Conservation (phyloP, 2,888 invertebrate species). For the Priocnemis perturbator region DNA sequence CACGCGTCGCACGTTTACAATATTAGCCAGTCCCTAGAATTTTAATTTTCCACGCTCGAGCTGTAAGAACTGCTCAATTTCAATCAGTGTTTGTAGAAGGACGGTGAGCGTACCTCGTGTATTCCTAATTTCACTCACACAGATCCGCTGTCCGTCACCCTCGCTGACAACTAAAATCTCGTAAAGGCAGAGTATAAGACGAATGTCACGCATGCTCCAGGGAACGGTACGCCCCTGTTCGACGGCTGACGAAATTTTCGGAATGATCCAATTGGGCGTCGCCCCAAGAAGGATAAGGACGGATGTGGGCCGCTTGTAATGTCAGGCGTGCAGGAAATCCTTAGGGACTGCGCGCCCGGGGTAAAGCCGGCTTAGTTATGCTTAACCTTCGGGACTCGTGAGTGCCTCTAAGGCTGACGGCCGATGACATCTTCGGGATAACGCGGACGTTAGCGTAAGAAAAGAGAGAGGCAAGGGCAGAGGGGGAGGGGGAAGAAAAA, state of each 20-base stretch:
- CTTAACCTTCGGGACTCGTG: conserved; percentile 48
- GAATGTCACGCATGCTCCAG: no score
- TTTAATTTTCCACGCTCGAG: no score
- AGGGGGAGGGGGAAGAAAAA: no score
- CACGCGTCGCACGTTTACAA: no score
- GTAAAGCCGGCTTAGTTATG: conserved; percentile 60
- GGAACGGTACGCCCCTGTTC: neutral
- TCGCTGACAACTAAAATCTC: no score
- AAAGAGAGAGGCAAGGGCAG: neutral
- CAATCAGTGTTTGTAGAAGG: no score
- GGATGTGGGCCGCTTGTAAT: conserved; percentile 14
- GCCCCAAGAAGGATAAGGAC: conserved; percentile 3
- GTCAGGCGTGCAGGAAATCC: conserved; percentile 49
- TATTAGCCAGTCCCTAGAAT: no score
- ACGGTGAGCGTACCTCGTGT: no score
- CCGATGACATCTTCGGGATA: conserved; percentile 1
- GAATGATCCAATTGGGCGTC: conserved; percentile 18
- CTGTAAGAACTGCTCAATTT: no score
- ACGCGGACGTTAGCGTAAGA: conserved; percentile 10
- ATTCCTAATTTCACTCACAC: no score
- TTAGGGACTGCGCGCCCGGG: conserved; percentile 46
- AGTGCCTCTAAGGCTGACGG: conserved; percentile 30
- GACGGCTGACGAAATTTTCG: conserved; percentile 20
- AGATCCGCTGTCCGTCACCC: no score
- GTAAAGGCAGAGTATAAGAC: no score